Evolutionary conservation across 2,113 vertebrate species (phyloP), one percentile per base, ranked within the genome.

Genomic region (Brachionichthys hirsutus): DNA sequence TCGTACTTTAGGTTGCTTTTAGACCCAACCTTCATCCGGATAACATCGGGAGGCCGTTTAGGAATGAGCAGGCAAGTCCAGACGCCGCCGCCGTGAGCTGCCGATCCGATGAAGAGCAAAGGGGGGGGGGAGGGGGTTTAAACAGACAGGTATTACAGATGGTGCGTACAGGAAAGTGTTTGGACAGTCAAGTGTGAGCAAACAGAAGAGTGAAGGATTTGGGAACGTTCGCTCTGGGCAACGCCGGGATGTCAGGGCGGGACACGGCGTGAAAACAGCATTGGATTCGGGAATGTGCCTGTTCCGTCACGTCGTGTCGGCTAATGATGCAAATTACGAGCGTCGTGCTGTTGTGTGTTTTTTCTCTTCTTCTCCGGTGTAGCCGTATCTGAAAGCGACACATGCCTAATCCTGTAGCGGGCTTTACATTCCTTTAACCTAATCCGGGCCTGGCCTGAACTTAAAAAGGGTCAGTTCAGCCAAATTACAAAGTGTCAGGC

Each of bases 161-260:
- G 7, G 45, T 16, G 36, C 14, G 6, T 18, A 9, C 51, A 57
- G 54, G 41, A 41, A 55, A 48, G 47, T 81, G 80, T 86, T 84
- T 83, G 67, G 62, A 86, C 56, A 75, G 64, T 48, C 12, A 64
- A 70, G 73, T 38, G 54, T 66, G 67, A 63, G 69, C 70, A 78
- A 85, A 84, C 67, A 63, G n/a, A 1, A 6, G 17, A 58, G 75
- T 78, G 67, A 84, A n/a, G n/a, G n/a, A n/a, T n/a, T 62, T 9
- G 24, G 10, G 41, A 63, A 56, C 54, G 59, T 63, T 50, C 42
- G 18, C 49, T n/a, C n/a, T 35, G 38, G 18, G 12, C 77, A 61
- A 84, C 67, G 40, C 68, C 6, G 0, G 36, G 70, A 58, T 83
- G 85, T 83, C 77, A 61, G 66, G 36, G 3, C 2, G 40, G 60